These are phyloP conservation scores for Amphiprion percula DNA, from an alignment of 2,113 vertebrate genomes.

Conservation along the genomic window DNA sequence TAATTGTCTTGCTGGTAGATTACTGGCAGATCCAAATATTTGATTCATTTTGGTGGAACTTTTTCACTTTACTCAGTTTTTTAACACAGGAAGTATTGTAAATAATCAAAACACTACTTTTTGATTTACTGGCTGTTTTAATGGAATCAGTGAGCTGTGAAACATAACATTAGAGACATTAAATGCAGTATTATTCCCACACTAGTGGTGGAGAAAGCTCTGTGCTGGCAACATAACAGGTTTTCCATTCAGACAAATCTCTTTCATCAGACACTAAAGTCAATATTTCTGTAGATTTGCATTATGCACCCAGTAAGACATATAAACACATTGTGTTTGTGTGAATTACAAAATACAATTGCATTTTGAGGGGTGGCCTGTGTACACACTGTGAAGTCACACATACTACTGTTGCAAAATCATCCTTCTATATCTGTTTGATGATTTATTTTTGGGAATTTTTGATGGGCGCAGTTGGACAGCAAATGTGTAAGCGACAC, in stretches of 20 bases:
- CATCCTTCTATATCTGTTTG: neutral
- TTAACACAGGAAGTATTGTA: neutral
- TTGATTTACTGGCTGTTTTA: neutral
- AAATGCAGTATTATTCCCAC: conserved; percentile 16
- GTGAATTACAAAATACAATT: neutral
- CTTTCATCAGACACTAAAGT: neutral
- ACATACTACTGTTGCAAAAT: neutral
- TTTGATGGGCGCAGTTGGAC: no score
- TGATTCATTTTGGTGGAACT: neutral
- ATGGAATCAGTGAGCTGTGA: conserved; percentile 16
- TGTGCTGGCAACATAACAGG: neutral
- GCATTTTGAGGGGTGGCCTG: neutral
- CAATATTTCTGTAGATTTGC: conserved; percentile 3
- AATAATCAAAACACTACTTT: conserved; percentile 3
- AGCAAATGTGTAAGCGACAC: no score
- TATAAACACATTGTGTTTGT: neutral
- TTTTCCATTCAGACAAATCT: neutral
- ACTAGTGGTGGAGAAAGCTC: conserved; percentile 15
- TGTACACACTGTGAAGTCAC: neutral
- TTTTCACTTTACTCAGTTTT: conserved; percentile 6
- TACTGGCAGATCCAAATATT: neutral
- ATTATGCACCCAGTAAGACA: neutral
- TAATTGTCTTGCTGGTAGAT: neutral
- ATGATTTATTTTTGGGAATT: neutral
- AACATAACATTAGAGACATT: conserved; percentile 25